Conservation (phyloP, 2,888 invertebrate genomes). For the Diogma glabrata region DNA sequence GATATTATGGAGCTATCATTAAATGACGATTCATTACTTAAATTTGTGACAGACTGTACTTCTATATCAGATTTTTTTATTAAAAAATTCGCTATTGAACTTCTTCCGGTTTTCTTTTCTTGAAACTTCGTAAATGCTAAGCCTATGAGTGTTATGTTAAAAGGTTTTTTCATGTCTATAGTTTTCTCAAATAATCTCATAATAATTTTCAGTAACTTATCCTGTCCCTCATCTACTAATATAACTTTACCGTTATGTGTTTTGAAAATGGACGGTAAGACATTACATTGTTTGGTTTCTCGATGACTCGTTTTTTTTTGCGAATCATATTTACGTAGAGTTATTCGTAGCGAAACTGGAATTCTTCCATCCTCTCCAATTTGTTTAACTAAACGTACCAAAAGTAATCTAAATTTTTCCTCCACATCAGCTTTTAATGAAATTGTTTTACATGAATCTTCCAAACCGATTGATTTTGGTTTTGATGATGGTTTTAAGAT, state of each 20-base stretch:
- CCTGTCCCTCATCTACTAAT: slow-evolving; percentile 42
- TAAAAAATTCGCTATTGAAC: slow-evolving; percentile 63
- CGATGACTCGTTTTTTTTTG: slow-evolving; percentile 55
- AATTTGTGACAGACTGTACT: slow-evolving; percentile 61
- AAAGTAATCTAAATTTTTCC: slow-evolving; percentile 54
- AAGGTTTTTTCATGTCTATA: slow-evolving; percentile 59
- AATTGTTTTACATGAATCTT: slow-evolving; percentile 65
- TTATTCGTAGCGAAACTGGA: slow-evolving; percentile 62
- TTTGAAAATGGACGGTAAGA: slow-evolving; percentile 52
- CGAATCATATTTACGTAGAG: slow-evolving; percentile 59
- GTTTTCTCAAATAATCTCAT: slow-evolving; percentile 66
- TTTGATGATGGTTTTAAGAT: slow-evolving; percentile 61
- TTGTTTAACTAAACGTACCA: slow-evolving; percentile 56
- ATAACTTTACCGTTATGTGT: slow-evolving; percentile 37
- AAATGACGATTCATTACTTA: slow-evolving; percentile 41
- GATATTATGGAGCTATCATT: slow-evolving; percentile 28
- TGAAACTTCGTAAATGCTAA: slow-evolving; percentile 72
- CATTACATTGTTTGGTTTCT: slow-evolving; percentile 63
- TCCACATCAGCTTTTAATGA: slow-evolving; percentile 62
- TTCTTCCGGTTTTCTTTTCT: slow-evolving; percentile 53
- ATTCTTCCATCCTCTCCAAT: slow-evolving; percentile 68
- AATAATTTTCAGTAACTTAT: slow-evolving; percentile 54
- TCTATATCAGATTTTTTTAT: slow-evolving; percentile 57
- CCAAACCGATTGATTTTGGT: slow-evolving; percentile 68
- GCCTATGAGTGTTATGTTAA: slow-evolving; percentile 70